Base-by-base conservation (phyloP, 2,888 invertebrate species). In the Noctua janthe region DNA sequence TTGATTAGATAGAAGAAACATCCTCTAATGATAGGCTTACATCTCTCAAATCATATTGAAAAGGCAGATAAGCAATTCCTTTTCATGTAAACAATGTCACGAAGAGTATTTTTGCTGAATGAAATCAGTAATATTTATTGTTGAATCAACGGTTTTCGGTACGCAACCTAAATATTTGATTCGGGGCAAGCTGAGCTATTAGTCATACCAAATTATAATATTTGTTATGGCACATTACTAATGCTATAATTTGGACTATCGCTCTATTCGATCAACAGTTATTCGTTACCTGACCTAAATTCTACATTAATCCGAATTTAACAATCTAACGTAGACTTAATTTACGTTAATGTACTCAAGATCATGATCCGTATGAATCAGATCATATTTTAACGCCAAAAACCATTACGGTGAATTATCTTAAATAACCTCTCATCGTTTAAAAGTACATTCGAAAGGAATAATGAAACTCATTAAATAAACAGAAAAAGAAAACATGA, bases 401-500 rank as follows among this genome's bases (percentile, higher is more conserved):
- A 69, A 39, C 43, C 43, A 81, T 82, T 81, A 69, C 29, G 17
- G 29, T 29, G 15, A 77, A 80, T 78, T 81, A 86, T 71, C 72
- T 76, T 51, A 78, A 86, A 79, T 78, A 76, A 81, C 43, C 77
- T 56, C 43, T 71, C 13, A 67, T 80, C 67, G 59, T 74, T 81
- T 83, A 69, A 82, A 76, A 82, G 74, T 71, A 71, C 66, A 86
- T 81, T 77, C 77, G 71, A 83, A 88, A 81, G 71, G 80, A 81
- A 75, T 82, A 78, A 86, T 84, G 72, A 72, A 82, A 83, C 73
- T 83, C 74, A 79, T 88, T 83, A 87, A 88, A 86, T 81, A 87
- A 84, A 87, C 75, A 80, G 80, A 84, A 88, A 90, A 87, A 89
- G 88, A 89, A 90, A 89, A 90, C 82, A 76, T 62, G 47, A 64